Conservation (phyloP, 2,797 vertebrate genomes). For the Ctenosaura bakeri region DNA sequence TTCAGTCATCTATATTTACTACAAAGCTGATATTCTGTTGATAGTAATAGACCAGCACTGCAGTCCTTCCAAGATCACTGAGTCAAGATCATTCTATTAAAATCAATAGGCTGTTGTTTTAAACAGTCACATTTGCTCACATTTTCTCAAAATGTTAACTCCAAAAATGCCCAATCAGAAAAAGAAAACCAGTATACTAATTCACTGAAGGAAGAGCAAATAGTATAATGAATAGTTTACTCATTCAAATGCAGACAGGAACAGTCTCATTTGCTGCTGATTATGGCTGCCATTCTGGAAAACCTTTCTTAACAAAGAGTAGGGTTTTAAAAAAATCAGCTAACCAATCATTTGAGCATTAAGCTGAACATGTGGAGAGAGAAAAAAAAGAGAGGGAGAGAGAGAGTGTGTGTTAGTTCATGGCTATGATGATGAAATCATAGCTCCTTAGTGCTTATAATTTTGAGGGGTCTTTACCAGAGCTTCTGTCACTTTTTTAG, state of each 20-base stretch:
- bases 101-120: neutral
- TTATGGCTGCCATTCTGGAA: neutral
- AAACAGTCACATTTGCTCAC: neutral
- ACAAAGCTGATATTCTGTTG: neutral
- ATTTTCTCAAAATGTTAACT: neutral
- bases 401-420: neutral
- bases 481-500: neutral
- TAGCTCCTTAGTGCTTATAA: too few relatives aligned
- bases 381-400: neutral
- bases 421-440: neutral
- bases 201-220: neutral
- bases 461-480: too few relatives aligned
- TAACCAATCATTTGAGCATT: neutral
- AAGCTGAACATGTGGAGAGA: neutral
- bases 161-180: neutral
- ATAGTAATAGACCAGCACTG: neutral
- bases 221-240: neutral
- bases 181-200: neutral
- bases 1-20: conserved; percentile 1
- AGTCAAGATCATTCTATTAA: neutral
- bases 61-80: neutral
- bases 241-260: neutral
- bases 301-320: neutral
- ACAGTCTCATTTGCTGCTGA: neutral
- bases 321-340: neutral